Conservation (phyloP, 2,888 invertebrate species). For the Tipula unca region DNA sequence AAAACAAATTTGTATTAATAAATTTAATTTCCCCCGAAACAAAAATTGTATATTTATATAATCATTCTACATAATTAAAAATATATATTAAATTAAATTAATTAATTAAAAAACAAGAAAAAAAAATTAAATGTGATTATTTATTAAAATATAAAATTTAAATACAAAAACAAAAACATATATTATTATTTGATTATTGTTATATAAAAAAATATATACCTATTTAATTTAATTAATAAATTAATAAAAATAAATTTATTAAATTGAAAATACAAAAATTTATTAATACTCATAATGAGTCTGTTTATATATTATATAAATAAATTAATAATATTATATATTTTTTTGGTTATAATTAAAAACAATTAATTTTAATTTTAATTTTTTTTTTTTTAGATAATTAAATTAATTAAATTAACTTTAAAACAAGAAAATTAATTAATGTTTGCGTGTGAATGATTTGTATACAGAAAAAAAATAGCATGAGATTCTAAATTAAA, state of each 20-base stretch:
- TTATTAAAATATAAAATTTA: not conserved
- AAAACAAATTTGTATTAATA: not conserved
- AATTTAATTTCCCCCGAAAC: not conserved
- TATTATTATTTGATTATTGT: not conserved
- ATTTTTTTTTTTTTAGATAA: not conserved
- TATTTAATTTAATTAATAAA: not conserved
- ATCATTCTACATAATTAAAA: not conserved
- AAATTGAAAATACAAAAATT: not conserved
- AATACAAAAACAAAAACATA: not conserved
- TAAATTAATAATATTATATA: not conserved
- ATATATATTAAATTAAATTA: not conserved
- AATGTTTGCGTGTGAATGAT: not conserved
- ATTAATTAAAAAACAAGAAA: not conserved
- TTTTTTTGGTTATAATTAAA: not conserved
- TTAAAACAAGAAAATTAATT: not conserved
- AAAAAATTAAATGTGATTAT: not conserved
- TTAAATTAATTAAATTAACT: not conserved
- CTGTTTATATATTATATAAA: not conserved
- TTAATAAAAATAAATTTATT: not conserved
- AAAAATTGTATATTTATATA: constrained; percentile 8
- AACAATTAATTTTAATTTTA: not conserved
- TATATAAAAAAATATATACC: not conserved
- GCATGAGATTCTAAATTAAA: not conserved
- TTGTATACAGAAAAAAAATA: not conserved
- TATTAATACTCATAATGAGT: constrained; percentile 8